Evolutionary conservation across 1,140 invertebrate species (phyloP).

Genomic region (Drosophila novamexicana): DNA sequence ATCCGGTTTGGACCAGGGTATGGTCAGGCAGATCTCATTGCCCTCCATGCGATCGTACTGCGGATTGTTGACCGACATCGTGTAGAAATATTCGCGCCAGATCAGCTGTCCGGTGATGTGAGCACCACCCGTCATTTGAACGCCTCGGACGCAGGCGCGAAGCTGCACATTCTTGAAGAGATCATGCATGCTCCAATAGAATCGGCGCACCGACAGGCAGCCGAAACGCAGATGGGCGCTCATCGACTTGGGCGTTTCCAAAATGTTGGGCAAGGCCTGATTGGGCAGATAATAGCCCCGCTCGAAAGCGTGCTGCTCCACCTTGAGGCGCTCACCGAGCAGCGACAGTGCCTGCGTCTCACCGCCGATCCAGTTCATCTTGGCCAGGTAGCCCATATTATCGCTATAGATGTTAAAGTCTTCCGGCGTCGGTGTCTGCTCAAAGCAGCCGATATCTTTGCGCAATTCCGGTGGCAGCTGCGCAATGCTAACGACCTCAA

Average conservation of each 20-base stretch:
- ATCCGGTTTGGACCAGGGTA: conserved; percentile 88
- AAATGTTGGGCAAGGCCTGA: conserved; percentile 88
- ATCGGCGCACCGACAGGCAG: conserved; percentile 87
- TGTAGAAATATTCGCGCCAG: conserved; percentile 93
- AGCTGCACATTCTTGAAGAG: conserved; percentile 86
- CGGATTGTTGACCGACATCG: conserved; percentile 89
- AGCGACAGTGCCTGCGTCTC: conserved; percentile 88
- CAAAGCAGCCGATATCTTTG: conserved; percentile 85
- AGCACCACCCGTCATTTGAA: conserved; percentile 64
- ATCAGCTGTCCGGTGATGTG: conserved; percentile 89
- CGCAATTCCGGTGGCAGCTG: conserved; percentile 84
- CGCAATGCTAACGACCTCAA: conserved; percentile 85
- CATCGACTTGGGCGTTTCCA: conserved; percentile 88
- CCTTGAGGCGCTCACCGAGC: conserved; percentile 85
- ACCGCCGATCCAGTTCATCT: conserved; percentile 87
- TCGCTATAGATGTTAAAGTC: conserved; percentile 86
- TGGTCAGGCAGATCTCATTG: conserved; percentile 90
- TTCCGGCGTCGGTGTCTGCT: conserved; percentile 86
- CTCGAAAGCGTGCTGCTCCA: conserved; percentile 87
- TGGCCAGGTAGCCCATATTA: conserved; percentile 71
- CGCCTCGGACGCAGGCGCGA: conserved; percentile 81
- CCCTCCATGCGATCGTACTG: conserved; percentile 89
- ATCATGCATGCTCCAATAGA: conserved; percentile 88
- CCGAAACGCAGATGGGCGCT: conserved; percentile 89
- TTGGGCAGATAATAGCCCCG: conserved; percentile 88